A percentile compares a stretch with the other conserved stretches of the same genome.
These are phyloP conservation scores for Liopterus haemorrhoidalis DNA, from an alignment of 2,888 invertebrate genomes.

Conservation along the genomic window DNA sequence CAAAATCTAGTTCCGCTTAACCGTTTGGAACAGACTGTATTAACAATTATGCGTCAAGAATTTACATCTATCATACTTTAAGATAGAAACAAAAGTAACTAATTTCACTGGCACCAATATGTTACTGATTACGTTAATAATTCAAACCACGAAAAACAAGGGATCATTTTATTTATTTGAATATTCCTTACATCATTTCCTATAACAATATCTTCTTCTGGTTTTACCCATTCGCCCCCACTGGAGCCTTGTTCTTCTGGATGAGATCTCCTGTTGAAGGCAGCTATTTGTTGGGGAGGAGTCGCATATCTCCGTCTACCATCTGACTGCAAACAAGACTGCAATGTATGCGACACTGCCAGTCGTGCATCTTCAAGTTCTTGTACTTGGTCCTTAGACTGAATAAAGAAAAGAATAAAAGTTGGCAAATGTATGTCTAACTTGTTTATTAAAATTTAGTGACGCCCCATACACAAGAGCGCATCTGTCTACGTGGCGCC, in stretches of 20 bases:
- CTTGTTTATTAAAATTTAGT: background rate
- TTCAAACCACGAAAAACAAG: too few species aligned
- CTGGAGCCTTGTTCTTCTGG: constrained; percentile 60
- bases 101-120: too few species aligned
- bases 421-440: constrained; percentile 1
- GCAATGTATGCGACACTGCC: constrained; percentile 78
- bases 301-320: constrained; percentile 77
- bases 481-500: too few species aligned
- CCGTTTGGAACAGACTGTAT: too few species aligned
- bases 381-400: constrained; percentile 62
- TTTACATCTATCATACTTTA: too few species aligned
- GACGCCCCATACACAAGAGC: constrained; percentile 1
- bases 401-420: constrained; percentile 21
- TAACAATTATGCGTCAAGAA: too few species aligned
- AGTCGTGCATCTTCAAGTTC: constrained; percentile 80
- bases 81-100: too few species aligned
- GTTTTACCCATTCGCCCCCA: constrained; percentile 58
- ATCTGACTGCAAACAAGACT: constrained; percentile 77
- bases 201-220: constrained; percentile 60
- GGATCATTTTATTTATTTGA: too few species aligned
- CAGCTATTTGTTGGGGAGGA: constrained; percentile 83
- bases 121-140: too few species aligned
- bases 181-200: constrained; percentile 65
- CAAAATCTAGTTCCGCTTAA: too few species aligned
- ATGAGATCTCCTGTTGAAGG: constrained; percentile 73